Percentiles rank a stretch among this genome's conserved stretches.
Evolutionary conservation across 2,888 invertebrate species (phyloP).

Genomic region (Aproaerema taeniolella): DNA sequence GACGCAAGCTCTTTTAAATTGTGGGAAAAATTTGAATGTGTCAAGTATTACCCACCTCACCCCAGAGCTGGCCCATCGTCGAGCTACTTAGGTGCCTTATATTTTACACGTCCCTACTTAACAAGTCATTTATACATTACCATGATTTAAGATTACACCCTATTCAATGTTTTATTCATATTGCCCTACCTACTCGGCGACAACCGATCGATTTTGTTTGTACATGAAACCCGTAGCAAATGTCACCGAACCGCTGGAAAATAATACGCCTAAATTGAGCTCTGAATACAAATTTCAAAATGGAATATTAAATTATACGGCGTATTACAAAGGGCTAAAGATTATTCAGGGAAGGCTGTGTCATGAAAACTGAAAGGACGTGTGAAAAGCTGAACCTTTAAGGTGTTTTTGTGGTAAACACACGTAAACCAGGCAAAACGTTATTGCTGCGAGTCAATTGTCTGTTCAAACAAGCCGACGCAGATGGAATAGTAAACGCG

Average conservation of each 20-base stretch:
- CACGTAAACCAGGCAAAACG: slow-evolving; percentile 31
- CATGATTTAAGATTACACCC: too few relatives aligned
- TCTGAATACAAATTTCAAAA: slow-evolving; percentile 4
- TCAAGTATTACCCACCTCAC: slow-evolving; percentile 18
- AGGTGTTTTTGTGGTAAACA: slow-evolving; percentile 1
- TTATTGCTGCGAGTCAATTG: slow-evolving; percentile 49
- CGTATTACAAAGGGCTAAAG: background rate
- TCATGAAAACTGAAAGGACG: background rate
- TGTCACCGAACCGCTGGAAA: too few relatives aligned
- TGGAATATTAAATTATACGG: slow-evolving; percentile 1
- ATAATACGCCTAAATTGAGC: too few relatives aligned
- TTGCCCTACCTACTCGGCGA: too few relatives aligned
- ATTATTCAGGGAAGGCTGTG: background rate
- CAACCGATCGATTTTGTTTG: too few relatives aligned
- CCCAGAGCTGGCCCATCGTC: too few relatives aligned
- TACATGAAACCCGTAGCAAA: too few relatives aligned
- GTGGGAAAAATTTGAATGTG: slow-evolving; percentile 35
- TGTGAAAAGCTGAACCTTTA: slow-evolving; percentile 1
- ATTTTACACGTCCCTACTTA: too few relatives aligned
- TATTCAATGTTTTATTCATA: too few relatives aligned
- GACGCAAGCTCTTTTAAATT: slow-evolving; percentile 46
- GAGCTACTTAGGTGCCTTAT: too few relatives aligned
- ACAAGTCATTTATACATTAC: too few relatives aligned
- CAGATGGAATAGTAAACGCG: slow-evolving; percentile 47
- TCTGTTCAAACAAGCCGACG: slow-evolving; percentile 43